Base-by-base conservation (phyloP, 1,140 invertebrate species). In the Trichogramma pretiosum region DNA sequence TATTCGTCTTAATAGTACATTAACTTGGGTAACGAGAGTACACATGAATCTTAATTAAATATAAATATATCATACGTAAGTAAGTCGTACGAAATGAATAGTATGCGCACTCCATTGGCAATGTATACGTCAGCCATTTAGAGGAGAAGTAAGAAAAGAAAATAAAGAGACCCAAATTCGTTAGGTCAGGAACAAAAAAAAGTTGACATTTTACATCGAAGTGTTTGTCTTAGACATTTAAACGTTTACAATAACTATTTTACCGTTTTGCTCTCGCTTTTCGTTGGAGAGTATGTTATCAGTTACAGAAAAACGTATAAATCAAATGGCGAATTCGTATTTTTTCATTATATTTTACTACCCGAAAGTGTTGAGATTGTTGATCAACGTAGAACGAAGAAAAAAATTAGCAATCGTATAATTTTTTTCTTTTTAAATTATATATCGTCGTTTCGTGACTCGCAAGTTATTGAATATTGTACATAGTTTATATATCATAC, bases 1-100 rank as follows among this genome's bases (percentile, higher is more conserved):
- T 64, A 55, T 55, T 61, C 50, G 58, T 63, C 63, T 36, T 56
- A 64, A 65, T 66, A 62, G 50, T 64, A 66, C 63, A 66, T 58
- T 61, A 63, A 63, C 54, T 60, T 48, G 54, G 58, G 60, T 58
- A 62, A 65, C 59, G 53, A 62, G 58, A 51, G 56, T 61, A 61
- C 56, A 55, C 36, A 52, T 63, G 48, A 52, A 47, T 52, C 50
- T 39, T 35, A 52, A 52, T 52, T 52, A 47, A 47, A 52, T 39
- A n/a, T n/a, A n/a, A n/a, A n/a, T n/a, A n/a, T n/a, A n/a, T n/a
- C n/a, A n/a, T n/a, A n/a, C n/a, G n/a, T n/a, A 52, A 47, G 34
- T 52, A 52, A 43, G 46, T 43, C 39, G 45, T 47, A 46, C 39
- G 44, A 22, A 52, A 47, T n/a, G n/a, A n/a, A n/a, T n/a, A n/a